Percentiles rank a stretch among this genome's conserved stretches.
phyloP scores from a whole-genome alignment of 2,113 vertebrate genomes.

The Myodes glareolus region DNA sequence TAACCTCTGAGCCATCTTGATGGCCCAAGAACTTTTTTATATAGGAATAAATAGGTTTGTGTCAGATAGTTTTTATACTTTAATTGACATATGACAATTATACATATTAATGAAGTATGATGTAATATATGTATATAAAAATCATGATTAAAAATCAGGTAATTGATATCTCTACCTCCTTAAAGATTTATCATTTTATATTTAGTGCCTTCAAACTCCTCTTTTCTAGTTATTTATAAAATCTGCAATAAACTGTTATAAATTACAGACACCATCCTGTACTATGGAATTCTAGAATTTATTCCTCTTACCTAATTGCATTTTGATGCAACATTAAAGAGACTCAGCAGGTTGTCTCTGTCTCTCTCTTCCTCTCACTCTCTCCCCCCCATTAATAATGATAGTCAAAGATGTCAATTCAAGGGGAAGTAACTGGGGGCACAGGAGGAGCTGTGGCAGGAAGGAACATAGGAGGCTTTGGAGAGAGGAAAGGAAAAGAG shows the following conservation, averaged over 20 bases:
- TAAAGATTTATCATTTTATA: not conserved
- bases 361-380: not conserved
- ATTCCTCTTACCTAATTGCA: not conserved
- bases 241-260: not conserved
- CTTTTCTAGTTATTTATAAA: not conserved
- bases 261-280: not conserved
- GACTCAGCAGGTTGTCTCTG: not conserved
- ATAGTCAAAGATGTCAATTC: not conserved
- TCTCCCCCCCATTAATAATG: too few species aligned
- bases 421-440: not conserved
- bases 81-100: not conserved
- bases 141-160: not conserved
- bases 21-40: not conserved
- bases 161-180: not conserved
- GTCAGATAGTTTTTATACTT: not conserved
- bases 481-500: not conserved
- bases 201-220: not conserved
- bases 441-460: not conserved
- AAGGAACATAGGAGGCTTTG: not conserved
- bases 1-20: not conserved
- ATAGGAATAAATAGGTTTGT: not conserved
- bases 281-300: not conserved
- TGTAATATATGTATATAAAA: not conserved
- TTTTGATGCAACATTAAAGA: not conserved
- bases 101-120: not conserved